phyloP scores from a whole-genome alignment of 2,888 invertebrate genomes.

The Tetranychus truncatus region DNA sequence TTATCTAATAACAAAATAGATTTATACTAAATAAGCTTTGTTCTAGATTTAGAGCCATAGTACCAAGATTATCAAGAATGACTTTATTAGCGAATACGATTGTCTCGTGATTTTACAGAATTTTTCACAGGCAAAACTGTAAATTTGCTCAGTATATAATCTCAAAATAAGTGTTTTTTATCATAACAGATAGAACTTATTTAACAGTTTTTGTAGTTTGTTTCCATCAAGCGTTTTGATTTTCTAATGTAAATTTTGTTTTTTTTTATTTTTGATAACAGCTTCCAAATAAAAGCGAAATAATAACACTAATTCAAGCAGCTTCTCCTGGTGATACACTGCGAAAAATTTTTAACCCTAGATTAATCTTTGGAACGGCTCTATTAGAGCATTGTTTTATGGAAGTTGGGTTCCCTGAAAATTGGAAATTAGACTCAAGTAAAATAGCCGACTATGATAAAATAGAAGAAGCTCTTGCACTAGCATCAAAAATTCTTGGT shows the following conservation, averaged over 20 bases:
- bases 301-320: constrained; percentile 43
- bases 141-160: no score
- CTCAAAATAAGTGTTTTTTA: no score
- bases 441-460: constrained; percentile 41
- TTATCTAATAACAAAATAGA: no score
- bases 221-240: neutral
- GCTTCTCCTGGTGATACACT: constrained; percentile 55
- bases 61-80: no score
- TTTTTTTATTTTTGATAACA: neutral
- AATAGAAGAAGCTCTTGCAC: constrained; percentile 41
- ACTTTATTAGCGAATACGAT: no score
- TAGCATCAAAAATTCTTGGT: constrained; percentile 48
- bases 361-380: constrained; percentile 70
- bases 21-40: no score
- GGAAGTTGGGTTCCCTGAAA: constrained; percentile 46
- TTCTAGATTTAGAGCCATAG: no score
- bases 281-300: constrained; percentile 35
- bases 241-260: neutral
- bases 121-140: no score
- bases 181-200: no score
- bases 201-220: neutral
- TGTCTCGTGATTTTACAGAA: no score
- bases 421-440: constrained; percentile 41
- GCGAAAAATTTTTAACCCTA: constrained; percentile 60
- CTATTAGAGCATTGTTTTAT: constrained; percentile 75